These are phyloP conservation scores for Emberiza fucata DNA, from an alignment of 2,113 vertebrate species.

Conservation along the genomic window DNA sequence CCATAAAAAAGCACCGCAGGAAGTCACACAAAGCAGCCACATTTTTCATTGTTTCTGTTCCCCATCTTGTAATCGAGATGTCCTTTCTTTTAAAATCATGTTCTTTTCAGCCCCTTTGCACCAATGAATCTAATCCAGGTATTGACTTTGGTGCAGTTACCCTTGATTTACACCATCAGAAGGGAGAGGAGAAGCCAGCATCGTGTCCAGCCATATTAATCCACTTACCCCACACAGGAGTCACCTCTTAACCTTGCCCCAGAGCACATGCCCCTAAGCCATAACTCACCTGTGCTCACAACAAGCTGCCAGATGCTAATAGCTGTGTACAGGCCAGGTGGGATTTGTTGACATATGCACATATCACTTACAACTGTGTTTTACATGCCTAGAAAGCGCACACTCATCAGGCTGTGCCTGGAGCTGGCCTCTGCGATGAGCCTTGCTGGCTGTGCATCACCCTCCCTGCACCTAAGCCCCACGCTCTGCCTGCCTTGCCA, in stretches of 20 bases:
- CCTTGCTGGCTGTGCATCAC: neutral
- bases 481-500: neutral
- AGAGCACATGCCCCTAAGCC: neutral
- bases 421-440: neutral
- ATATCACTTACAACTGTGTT: neutral
- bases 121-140: neutral
- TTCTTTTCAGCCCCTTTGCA: neutral
- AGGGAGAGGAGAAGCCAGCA: neutral
- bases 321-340: slow-evolving; percentile 1
- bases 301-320: slow-evolving; percentile 39
- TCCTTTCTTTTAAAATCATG: neutral
- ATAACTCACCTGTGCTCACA: slow-evolving; percentile 30
- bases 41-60: slow-evolving; percentile 14
- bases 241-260: slow-evolving; percentile 35
- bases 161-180: slow-evolving; percentile 24
- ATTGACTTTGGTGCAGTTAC: slow-evolving; percentile 13
- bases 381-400: neutral
- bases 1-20: neutral
- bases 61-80: neutral
- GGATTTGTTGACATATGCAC: slow-evolving; percentile 38
- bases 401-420: neutral
- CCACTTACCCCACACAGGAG: neutral
- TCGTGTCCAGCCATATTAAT: slow-evolving; percentile 27
- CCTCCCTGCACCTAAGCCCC: neutral
- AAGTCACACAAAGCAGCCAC: neutral